A percentile compares a stretch with the other conserved stretches of the same genome.
phyloP scores from a whole-genome alignment of 1,140 invertebrate genomes.

The Drosophila erecta region DNA sequence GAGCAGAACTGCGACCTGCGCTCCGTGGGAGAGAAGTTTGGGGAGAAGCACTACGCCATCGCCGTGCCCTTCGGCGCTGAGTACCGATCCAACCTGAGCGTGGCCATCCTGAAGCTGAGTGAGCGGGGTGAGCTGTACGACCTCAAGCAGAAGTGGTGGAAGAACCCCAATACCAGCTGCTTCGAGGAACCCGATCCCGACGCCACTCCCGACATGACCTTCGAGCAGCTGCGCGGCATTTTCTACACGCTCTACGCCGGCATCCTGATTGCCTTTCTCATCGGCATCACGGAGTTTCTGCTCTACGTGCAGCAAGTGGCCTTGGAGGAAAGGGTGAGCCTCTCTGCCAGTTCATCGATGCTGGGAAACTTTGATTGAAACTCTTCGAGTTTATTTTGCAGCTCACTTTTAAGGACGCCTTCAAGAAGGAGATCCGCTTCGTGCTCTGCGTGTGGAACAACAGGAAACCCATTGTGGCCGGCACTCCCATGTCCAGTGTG shows the following conservation, averaged over 20 bases:
- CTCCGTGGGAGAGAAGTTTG: slow-evolving; percentile 95
- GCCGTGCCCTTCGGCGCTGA: slow-evolving; percentile 90
- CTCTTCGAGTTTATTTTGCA: slow-evolving; percentile 34
- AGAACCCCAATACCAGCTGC: slow-evolving; percentile 85
- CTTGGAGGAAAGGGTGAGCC: slow-evolving; percentile 87
- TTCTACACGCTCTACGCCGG: slow-evolving; percentile 93
- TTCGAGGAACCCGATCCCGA: slow-evolving; percentile 48
- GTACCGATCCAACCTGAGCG: slow-evolving; percentile 88
- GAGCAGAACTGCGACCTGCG: slow-evolving; percentile 96
- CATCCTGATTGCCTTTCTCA: slow-evolving; percentile 87
- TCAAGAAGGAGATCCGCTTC: slow-evolving; percentile 68
- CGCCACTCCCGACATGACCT: slow-evolving; percentile 87
- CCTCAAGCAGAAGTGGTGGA: slow-evolving; percentile 94
- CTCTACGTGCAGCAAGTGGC: slow-evolving; percentile 93
- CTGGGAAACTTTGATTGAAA: neutral
- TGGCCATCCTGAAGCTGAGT: slow-evolving; percentile 90
- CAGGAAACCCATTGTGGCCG: slow-evolving; percentile 65
- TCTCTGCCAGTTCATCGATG: neutral
- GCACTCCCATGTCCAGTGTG: slow-evolving; percentile 58
- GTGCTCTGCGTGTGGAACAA: slow-evolving; percentile 79
- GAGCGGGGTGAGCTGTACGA: slow-evolving; percentile 89
- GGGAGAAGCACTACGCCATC: slow-evolving; percentile 92
- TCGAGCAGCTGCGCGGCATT: slow-evolving; percentile 95
- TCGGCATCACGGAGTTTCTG: slow-evolving; percentile 91
- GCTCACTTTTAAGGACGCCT: slow-evolving; percentile 78